Evolutionary conservation across 2,888 invertebrate genomes (phyloP).

Genomic region (Pegoplata infirma): DNA sequence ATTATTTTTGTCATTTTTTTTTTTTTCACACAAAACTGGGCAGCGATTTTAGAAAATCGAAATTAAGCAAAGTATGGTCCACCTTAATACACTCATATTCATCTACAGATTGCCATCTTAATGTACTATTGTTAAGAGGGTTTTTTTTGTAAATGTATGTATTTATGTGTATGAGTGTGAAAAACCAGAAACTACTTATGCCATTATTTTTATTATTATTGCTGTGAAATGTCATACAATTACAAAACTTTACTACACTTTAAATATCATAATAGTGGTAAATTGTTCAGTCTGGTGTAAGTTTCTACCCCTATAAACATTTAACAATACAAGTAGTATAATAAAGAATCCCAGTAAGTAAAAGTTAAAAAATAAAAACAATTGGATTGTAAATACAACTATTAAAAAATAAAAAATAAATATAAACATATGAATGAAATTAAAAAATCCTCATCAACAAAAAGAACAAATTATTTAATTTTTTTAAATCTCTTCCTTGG

Average conservation of each 20-base stretch:
- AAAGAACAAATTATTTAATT: too few relatives aligned
- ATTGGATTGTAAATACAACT: too few relatives aligned
- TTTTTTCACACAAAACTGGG: too few relatives aligned
- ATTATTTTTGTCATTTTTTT: neutral
- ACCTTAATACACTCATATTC: neutral
- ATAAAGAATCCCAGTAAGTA: neutral
- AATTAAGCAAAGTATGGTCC: too few relatives aligned
- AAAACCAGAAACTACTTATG: neutral
- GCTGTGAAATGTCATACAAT: neutral
- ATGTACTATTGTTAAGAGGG: neutral
- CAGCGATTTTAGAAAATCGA: too few relatives aligned
- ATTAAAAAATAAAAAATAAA: too few relatives aligned
- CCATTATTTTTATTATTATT: neutral
- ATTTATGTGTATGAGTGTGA: neutral
- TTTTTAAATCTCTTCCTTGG: too few relatives aligned
- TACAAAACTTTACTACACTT: constrained; percentile 3
- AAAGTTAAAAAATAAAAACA: too few relatives aligned
- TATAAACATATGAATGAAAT: neutral
- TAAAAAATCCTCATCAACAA: neutral
- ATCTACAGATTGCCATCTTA: neutral
- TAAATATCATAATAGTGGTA: neutral
- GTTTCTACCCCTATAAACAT: neutral
- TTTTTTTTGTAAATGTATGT: neutral
- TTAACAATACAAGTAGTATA: neutral
- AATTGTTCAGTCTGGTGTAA: constrained; percentile 19